These are phyloP conservation scores for Myzus persicae DNA, from an alignment of 1,140 invertebrate genomes.

Conservation along the genomic window DNA sequence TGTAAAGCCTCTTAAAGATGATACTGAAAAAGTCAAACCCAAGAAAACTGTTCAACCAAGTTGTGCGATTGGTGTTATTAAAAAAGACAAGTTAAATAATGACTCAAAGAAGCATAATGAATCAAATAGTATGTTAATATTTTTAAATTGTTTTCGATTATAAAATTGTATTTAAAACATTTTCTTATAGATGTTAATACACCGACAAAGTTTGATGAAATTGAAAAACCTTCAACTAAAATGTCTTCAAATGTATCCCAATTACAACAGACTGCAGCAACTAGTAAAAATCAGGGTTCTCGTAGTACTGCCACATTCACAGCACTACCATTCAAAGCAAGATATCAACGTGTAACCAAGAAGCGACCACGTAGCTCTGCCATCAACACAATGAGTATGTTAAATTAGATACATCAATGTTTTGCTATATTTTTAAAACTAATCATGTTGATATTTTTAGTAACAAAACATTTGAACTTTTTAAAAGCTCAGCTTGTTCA, in stretches of 20 bases:
- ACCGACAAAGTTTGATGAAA: constrained; percentile 16
- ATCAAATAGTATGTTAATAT: constrained; percentile 43
- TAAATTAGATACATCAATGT: constrained; percentile 10
- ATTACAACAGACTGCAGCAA: constrained; percentile 26
- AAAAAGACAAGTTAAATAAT: constrained; percentile 48
- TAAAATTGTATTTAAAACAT: constrained; percentile 2
- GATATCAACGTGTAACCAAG: constrained; percentile 47
- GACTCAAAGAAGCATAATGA: constrained; percentile 37
- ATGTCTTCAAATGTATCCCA: constrained; percentile 34
- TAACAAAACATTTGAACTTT: constrained; percentile 59
- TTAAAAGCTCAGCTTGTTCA: constrained; percentile 62
- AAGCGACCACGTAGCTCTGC: constrained; percentile 48
- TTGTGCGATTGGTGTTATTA: not conserved
- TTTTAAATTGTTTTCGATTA: not conserved
- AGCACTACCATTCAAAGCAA: constrained; percentile 51
- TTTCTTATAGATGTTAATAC: not conserved
- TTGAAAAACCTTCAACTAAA: constrained; percentile 31
- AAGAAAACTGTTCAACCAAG: constrained; percentile 2
- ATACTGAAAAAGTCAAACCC: constrained; percentile 26
- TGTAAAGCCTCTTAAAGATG: constrained; percentile 33
- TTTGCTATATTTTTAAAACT: not conserved
- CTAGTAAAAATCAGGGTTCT: constrained; percentile 56
- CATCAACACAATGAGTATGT: constrained; percentile 39
- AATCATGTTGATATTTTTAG: constrained; percentile 40
- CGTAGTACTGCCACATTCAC: constrained; percentile 55